Conservation (phyloP, 2,797 vertebrate genomes). For the Coendou prehensilis region DNA sequence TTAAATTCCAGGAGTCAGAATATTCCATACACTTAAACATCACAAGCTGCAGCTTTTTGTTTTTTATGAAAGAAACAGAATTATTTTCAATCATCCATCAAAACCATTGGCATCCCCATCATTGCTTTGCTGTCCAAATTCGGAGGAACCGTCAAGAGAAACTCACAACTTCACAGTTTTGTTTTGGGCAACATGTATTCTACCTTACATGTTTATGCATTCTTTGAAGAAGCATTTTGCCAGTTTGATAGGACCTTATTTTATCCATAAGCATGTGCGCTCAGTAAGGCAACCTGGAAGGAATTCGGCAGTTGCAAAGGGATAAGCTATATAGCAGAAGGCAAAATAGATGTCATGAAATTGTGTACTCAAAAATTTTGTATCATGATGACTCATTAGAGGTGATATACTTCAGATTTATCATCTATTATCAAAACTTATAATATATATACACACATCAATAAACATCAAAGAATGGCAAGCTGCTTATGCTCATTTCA, state of each 20-base stretch:
- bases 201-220: not conserved
- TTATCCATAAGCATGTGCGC: constrained; percentile 1
- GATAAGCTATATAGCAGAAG: not conserved
- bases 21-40: not conserved
- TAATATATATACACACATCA: too few relatives aligned
- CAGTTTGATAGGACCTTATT: not conserved
- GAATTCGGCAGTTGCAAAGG: not conserved
- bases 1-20: constrained; percentile 15
- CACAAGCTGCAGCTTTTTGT: not conserved
- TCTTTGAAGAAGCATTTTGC: constrained; percentile 24
- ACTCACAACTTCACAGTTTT: not conserved
- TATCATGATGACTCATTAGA: not conserved
- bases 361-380: not conserved
- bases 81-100: constrained; percentile 21
- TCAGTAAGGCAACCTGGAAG: not conserved
- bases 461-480: not conserved
- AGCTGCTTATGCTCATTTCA: constrained; percentile 3
- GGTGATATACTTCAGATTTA: not conserved
- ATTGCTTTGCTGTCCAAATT: not conserved
- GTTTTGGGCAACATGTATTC: not conserved
- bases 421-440: not conserved
- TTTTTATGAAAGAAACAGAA: not conserved
- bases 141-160: not conserved
- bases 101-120: not conserved
- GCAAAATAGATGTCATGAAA: not conserved